Percentiles rank a stretch among this genome's conserved stretches.
phyloP scores from a whole-genome alignment of 53 echinoderm and acorn worm species.

The Patiria pectinifera region DNA sequence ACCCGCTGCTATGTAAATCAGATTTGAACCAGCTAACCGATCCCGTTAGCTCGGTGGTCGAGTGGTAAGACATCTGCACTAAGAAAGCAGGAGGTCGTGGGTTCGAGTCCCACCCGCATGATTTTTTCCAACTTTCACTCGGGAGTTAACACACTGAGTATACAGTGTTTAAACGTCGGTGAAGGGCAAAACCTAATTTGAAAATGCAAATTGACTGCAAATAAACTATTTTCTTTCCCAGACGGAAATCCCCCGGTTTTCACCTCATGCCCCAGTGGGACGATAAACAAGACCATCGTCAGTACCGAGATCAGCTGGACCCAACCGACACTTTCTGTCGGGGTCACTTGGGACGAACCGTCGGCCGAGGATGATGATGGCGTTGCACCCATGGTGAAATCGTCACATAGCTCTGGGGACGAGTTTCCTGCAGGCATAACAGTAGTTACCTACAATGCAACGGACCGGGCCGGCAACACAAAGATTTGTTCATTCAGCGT shows the following conservation, averaged over 20 bases:
- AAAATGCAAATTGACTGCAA: neutral
- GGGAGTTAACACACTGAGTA: too few relatives aligned
- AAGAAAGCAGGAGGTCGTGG: too few relatives aligned
- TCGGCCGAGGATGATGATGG: conserved; percentile 39
- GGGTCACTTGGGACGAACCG: conserved; percentile 42
- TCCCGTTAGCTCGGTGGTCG: too few relatives aligned
- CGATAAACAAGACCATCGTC: neutral
- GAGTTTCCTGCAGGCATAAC: conserved; percentile 45
- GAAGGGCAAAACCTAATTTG: too few relatives aligned
- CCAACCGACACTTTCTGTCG: neutral
- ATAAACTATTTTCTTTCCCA: neutral
- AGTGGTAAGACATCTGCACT: too few relatives aligned
- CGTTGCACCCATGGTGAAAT: neutral
- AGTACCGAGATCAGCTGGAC: neutral
- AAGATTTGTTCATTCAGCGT: neutral
- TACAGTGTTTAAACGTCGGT: too few relatives aligned
- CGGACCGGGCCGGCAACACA: conserved; percentile 49
- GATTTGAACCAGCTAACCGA: too few relatives aligned
- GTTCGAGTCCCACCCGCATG: too few relatives aligned
- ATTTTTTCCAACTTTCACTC: too few relatives aligned
- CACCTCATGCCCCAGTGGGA: neutral
- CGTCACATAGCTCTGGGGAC: conserved; percentile 19
- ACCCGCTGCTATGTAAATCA: too few relatives aligned
- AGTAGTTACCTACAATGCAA: conserved; percentile 52
- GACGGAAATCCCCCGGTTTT: neutral